Conservation (phyloP, 1,140 invertebrate genomes). For the Globodera rostochiensis region DNA sequence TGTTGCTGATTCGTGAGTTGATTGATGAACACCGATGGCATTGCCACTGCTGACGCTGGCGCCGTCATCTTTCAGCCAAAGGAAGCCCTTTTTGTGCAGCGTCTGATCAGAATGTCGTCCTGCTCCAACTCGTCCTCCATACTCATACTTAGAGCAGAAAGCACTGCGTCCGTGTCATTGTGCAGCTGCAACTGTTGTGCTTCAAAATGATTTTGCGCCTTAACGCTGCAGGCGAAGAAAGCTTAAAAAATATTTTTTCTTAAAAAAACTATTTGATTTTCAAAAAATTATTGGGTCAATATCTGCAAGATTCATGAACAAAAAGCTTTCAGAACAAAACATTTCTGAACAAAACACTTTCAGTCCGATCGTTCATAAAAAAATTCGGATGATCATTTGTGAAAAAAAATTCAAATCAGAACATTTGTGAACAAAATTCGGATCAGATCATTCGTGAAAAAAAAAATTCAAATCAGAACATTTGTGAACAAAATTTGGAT, state of each 20-base stretch:
- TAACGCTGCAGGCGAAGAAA: slow-evolving; percentile 84
- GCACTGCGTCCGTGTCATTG: slow-evolving; percentile 47
- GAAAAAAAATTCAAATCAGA: too few relatives aligned
- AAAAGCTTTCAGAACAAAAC: too few relatives aligned
- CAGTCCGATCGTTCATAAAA: too few relatives aligned
- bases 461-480: too few relatives aligned
- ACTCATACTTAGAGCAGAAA: slow-evolving; percentile 23
- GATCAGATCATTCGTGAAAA: too few relatives aligned
- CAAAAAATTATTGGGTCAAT: too few relatives aligned
- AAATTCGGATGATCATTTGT: too few relatives aligned
- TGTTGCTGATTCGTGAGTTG: neutral
- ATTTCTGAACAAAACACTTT: too few relatives aligned
- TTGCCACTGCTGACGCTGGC: neutral
- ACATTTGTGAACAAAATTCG: too few relatives aligned
- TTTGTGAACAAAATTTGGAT: too few relatives aligned
- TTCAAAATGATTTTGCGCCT: slow-evolving; percentile 69
- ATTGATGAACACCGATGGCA: neutral
- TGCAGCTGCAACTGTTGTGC: slow-evolving; percentile 61
- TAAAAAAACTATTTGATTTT: too few relatives aligned
- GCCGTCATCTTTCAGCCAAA: slow-evolving; percentile 10
- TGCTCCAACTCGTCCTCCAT: slow-evolving; percentile 40
- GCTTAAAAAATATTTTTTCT: slow-evolving; percentile 65
- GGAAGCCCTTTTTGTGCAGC: slow-evolving; percentile 25
- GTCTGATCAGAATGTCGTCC: slow-evolving; percentile 22
- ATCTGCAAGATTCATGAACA: too few relatives aligned